These are phyloP conservation scores for Zonotrichia leucophrys DNA, from an alignment of 2,113 vertebrate species.

Conservation along the genomic window DNA sequence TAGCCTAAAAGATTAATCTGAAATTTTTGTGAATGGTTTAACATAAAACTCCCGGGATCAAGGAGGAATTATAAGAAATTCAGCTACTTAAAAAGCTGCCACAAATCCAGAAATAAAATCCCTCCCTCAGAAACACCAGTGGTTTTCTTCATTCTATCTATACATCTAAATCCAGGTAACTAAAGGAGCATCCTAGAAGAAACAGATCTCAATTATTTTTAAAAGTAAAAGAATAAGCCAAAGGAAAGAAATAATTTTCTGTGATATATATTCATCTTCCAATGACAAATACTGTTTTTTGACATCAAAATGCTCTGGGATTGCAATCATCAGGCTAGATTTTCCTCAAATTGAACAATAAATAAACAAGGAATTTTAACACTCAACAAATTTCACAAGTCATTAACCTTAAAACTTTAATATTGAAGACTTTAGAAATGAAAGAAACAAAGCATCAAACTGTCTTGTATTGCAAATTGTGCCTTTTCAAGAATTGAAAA, in stretches of 20 bases:
- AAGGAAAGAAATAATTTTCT: not conserved
- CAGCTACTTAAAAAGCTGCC: not conserved
- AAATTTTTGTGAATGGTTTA: not conserved
- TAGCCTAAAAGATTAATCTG: not conserved
- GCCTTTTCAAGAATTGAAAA: not conserved
- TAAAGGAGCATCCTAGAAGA: not conserved
- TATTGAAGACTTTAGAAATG: not conserved
- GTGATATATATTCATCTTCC: not conserved
- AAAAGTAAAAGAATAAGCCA: not conserved
- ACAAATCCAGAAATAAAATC: not conserved
- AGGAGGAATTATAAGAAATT: not conserved
- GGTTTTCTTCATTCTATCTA: not conserved
- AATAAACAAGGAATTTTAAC: not conserved
- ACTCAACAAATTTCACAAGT: not conserved
- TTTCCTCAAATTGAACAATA: not conserved
- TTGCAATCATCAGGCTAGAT: not conserved
- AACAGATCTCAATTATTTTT: not conserved
- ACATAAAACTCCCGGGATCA: not conserved
- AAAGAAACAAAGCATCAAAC: not conserved
- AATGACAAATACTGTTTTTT: not conserved
- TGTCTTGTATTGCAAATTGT: not conserved
- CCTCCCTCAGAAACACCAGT: not conserved
- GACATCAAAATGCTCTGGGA: not conserved
- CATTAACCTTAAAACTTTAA: not conserved
- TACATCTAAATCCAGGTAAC: not conserved